Evolutionary conservation across 2,113 vertebrate species (phyloP).

Genomic region (Cynocephalus volans): DNA sequence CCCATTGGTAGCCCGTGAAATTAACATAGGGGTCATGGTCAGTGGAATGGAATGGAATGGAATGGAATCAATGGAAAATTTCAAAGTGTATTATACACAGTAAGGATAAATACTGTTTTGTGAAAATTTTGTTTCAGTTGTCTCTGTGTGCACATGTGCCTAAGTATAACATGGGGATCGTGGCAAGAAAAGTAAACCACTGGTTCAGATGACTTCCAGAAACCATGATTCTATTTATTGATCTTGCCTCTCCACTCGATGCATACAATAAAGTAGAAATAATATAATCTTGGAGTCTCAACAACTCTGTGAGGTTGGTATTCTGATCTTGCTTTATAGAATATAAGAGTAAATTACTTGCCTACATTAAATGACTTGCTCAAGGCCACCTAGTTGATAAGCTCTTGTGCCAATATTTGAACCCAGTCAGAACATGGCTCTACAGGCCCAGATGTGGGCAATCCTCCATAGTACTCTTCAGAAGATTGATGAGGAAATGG

Average conservation of each 20-base stretch:
- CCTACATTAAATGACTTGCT: conserved; percentile 37
- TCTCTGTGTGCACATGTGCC: not conserved
- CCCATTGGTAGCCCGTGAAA: not conserved
- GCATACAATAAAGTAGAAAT: conserved; percentile 39
- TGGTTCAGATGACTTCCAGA: conserved; percentile 30
- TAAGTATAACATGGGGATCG: not conserved
- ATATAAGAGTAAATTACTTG: conserved; percentile 53
- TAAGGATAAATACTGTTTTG: not conserved
- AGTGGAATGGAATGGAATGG: not conserved
- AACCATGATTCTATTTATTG: not conserved
- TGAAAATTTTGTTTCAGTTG: conserved; percentile 26
- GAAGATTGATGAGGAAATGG: conserved; percentile 15
- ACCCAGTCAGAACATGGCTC: not conserved
- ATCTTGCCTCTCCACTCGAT: not conserved
- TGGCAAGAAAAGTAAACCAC: conserved; percentile 53
- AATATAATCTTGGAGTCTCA: not conserved
- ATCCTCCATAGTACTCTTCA: not conserved
- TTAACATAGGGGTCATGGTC: not conserved
- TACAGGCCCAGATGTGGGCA: not conserved
- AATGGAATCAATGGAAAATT: not conserved
- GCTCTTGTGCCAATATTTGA: not conserved
- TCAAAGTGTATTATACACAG: not conserved
- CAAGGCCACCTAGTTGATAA: conserved; percentile 37
- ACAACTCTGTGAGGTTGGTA: not conserved
- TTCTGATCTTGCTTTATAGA: conserved; percentile 31